Percentiles rank a stretch among this genome's conserved stretches.
phyloP scores from a whole-genome alignment of 2,797 vertebrate species.

The Liasis olivaceus region DNA sequence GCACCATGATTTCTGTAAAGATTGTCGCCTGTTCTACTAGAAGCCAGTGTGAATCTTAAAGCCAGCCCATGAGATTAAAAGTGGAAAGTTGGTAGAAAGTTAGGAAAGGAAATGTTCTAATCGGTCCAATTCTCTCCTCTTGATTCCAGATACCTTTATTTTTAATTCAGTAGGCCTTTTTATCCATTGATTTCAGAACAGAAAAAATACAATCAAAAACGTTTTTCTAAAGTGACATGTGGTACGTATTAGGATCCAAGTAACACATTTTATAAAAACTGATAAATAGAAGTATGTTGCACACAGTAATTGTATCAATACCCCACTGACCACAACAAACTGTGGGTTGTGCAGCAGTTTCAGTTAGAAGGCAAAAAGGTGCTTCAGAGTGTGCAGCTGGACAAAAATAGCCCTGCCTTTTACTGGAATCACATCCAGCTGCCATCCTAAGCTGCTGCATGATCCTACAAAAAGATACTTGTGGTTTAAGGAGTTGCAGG shows the following conservation, averaged over 20 bases:
- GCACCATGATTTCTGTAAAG: neutral
- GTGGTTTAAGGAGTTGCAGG: neutral
- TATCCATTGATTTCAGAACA: neutral
- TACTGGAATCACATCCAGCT: neutral
- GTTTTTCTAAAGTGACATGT: neutral
- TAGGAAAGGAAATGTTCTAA: neutral
- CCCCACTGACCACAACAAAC: neutral
- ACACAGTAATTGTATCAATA: neutral
- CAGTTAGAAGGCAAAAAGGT: neutral
- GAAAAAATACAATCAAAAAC: neutral
- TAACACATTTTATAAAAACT: neutral
- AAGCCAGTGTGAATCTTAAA: neutral
- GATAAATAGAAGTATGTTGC: neutral
- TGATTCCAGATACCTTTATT: neutral
- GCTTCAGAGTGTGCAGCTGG: neutral
- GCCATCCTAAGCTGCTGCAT: neutral
- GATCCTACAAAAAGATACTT: neutral
- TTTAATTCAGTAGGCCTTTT: neutral
- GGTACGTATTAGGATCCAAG: neutral
- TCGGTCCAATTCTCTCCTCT: neutral
- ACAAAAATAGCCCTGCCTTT: neutral
- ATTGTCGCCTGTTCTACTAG: neutral
- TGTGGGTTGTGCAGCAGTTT: neutral
- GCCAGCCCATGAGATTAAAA: neutral
- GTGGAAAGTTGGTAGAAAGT: neutral